phyloP scores from a whole-genome alignment of 2,113 vertebrate species.

The Bagarius yarrelli region DNA sequence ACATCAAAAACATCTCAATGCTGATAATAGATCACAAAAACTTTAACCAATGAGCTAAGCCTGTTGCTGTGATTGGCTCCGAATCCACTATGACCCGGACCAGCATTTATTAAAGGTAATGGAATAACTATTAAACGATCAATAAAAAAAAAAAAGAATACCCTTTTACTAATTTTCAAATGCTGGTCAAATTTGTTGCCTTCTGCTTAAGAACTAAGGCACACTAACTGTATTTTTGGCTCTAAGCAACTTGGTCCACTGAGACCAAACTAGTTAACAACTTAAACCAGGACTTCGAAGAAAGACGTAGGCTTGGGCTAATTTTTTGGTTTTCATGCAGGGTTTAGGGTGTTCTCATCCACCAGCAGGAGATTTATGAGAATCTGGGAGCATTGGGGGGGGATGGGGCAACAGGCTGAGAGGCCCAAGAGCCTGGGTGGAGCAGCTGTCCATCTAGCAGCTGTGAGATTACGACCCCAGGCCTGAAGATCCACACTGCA shows the following conservation, averaged over 20 bases:
- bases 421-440: constrained; percentile 34
- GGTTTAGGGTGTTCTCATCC: constrained; percentile 3
- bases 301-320: not conserved
- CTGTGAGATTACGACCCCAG: constrained; percentile 39
- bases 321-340: constrained; percentile 32
- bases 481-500: constrained; percentile 13
- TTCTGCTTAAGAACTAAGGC: not conserved
- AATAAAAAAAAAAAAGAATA: not conserved
- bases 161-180: not conserved
- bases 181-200: not conserved
- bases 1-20: no score
- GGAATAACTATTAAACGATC: not conserved
- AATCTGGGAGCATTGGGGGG: not conserved
- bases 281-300: not conserved
- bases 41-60: no score
- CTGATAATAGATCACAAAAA: no score
- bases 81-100: not conserved
- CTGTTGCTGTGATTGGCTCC: not conserved
- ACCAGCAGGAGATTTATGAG: constrained; percentile 42
- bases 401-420: constrained; percentile 6
- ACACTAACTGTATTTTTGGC: not conserved
- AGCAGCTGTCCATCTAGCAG: constrained; percentile 52
- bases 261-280: not conserved
- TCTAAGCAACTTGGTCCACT: not conserved
- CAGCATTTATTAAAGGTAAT: not conserved